A percentile compares a stretch with the other conserved stretches of the same genome.
These are phyloP conservation scores for Drosophila mayaguana DNA, from an alignment of 2,888 invertebrate species.

Conservation along the genomic window DNA sequence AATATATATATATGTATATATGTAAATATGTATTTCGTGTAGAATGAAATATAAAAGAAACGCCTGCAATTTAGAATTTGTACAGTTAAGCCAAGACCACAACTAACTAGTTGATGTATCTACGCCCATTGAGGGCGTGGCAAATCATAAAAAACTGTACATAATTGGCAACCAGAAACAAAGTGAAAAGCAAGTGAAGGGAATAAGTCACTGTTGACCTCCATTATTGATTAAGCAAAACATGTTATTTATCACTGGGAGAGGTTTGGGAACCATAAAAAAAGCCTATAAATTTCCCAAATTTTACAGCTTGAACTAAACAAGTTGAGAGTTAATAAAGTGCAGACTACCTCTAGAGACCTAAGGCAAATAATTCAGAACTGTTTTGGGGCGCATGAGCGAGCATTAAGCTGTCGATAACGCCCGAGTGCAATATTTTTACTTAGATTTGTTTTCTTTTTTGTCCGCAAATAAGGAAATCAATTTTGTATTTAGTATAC, in stretches of 20 bases:
- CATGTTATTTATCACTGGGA: no score
- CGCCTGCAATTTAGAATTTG: not conserved
- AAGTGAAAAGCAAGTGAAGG: no score
- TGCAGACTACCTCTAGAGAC: not conserved
- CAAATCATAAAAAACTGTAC: not conserved
- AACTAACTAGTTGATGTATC: not conserved
- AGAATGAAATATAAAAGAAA: no score
- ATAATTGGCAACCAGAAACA: no score
- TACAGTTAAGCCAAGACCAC: not conserved
- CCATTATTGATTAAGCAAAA: no score
- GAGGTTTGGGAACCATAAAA: no score
- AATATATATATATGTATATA: not conserved
- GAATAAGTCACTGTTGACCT: no score
- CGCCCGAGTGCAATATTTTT: not conserved
- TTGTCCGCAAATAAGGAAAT: conserved; percentile 58
- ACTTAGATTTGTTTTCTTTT: not conserved
- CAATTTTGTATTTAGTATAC: conserved; percentile 38
- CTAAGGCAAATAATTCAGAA: not conserved
- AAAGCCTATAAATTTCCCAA: no score
- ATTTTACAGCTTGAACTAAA: not conserved
- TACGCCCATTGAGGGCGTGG: not conserved
- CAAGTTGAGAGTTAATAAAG: not conserved
- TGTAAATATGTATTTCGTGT: no score
- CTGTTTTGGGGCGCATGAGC: not conserved
- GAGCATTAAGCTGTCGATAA: not conserved